These are phyloP conservation scores for Pachyrhynchus sulphureomaculatus DNA, from an alignment of 1,140 invertebrate species.

Conservation along the genomic window DNA sequence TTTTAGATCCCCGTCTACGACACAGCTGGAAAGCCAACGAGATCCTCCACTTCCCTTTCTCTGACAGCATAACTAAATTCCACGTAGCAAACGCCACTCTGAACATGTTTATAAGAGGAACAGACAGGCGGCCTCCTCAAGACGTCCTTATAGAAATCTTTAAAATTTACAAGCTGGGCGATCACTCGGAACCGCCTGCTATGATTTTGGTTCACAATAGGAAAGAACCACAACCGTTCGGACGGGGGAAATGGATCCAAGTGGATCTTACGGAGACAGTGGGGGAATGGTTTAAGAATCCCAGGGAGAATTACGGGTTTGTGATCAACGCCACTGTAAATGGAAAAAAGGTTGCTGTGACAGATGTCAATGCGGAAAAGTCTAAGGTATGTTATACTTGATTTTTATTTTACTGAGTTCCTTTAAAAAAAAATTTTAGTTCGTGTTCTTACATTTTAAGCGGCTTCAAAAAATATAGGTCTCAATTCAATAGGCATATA, in stretches of 20 bases:
- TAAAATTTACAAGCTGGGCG: slow-evolving; percentile 41
- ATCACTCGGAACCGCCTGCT: slow-evolving; percentile 37
- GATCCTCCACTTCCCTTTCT: slow-evolving; percentile 56
- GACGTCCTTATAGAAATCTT: slow-evolving; percentile 43
- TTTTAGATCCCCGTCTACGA: slow-evolving; percentile 52
- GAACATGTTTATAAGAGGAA: slow-evolving; percentile 53
- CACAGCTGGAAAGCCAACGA: slow-evolving; percentile 49
- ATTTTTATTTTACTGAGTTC: not conserved
- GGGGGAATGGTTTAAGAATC: slow-evolving; percentile 71
- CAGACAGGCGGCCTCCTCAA: slow-evolving; percentile 34
- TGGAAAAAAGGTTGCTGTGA: slow-evolving; percentile 45
- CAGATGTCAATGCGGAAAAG: slow-evolving; percentile 41
- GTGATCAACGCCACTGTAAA: slow-evolving; percentile 65
- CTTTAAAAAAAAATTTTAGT: not conserved
- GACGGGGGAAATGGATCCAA: slow-evolving; percentile 68
- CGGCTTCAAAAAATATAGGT: not conserved
- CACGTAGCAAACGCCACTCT: slow-evolving; percentile 54
- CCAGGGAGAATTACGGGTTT: slow-evolving; percentile 71
- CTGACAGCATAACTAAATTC: slow-evolving; percentile 53
- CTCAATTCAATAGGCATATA: too few species aligned
- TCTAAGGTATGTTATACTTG: slow-evolving; percentile 32
- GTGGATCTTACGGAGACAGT: slow-evolving; percentile 77
- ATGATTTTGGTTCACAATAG: slow-evolving; percentile 34
- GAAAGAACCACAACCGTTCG: slow-evolving; percentile 42
- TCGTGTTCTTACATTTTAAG: not conserved